Conservation (phyloP, 2,113 vertebrate species). For the Austrofundulus limnaeus region DNA sequence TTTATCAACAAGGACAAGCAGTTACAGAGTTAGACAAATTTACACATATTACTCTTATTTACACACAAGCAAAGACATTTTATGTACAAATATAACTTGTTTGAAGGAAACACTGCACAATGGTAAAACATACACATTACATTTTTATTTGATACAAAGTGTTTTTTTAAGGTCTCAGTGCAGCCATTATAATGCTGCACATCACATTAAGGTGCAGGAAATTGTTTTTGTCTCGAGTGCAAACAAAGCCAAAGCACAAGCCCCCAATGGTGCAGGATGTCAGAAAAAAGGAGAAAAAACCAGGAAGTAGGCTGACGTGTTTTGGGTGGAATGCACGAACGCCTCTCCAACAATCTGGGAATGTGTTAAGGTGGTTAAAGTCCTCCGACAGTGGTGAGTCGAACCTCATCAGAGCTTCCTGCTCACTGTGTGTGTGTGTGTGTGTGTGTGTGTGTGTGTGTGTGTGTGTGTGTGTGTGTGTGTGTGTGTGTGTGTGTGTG, state of each 20-base stretch:
- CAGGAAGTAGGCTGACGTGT: constrained; percentile 48
- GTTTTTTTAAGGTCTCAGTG: too few species aligned
- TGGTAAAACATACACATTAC: neutral
- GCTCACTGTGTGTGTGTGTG: neutral
- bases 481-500: too few species aligned
- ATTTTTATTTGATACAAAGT: neutral
- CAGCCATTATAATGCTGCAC: neutral
- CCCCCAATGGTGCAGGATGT: constrained; percentile 35
- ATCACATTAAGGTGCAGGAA: constrained; percentile 38
- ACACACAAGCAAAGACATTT: constrained; percentile 46
- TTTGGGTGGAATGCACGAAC: constrained; percentile 57
- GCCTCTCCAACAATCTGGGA: constrained; percentile 34
- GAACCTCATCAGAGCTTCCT: constrained; percentile 9
- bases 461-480: neutral
- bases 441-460: neutral
- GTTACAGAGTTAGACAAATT: constrained; percentile 40
- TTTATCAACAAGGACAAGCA: constrained; percentile 37
- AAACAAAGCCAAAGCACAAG: constrained; percentile 33
- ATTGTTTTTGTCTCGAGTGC: constrained; percentile 36
- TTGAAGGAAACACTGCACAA: neutral
- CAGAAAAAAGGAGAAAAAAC: constrained; percentile 14
- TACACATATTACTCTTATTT: constrained; percentile 65
- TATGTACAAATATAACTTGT: constrained; percentile 52
- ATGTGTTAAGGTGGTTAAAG: constrained; percentile 14
- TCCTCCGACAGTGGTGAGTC: constrained; percentile 18